Evolutionary conservation across 2,888 invertebrate species (phyloP).

Genomic region (Melitaea athalia): DNA sequence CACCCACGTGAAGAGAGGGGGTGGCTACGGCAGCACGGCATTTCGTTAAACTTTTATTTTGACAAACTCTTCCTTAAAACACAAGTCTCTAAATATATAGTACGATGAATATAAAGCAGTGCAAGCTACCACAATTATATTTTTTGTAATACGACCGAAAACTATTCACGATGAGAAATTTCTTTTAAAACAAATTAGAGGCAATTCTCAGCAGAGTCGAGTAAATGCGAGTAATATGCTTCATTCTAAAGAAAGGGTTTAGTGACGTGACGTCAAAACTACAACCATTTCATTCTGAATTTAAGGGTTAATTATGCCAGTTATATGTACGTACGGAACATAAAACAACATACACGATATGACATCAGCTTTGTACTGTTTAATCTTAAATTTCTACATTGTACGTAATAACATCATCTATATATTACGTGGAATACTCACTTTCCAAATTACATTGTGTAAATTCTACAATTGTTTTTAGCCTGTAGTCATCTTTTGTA

Average conservation of each 20-base stretch:
- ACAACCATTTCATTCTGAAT: slow-evolving; percentile 62
- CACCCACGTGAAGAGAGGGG: too few relatives aligned
- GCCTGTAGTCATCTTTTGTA: too few relatives aligned
- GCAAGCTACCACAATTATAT: neutral
- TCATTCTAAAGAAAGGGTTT: slow-evolving; percentile 79
- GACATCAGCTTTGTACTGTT: neutral
- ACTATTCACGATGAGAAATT: slow-evolving; percentile 10
- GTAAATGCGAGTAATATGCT: slow-evolving; percentile 78
- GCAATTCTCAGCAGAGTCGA: slow-evolving; percentile 63
- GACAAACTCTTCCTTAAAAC: too few relatives aligned
- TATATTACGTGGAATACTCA: too few relatives aligned
- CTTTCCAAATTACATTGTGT: too few relatives aligned
- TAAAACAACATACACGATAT: neutral
- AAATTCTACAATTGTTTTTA: too few relatives aligned
- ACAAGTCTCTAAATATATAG: neutral
- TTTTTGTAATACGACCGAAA: neutral
- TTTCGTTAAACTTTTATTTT: too few relatives aligned
- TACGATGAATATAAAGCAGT: neutral
- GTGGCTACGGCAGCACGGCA: too few relatives aligned
- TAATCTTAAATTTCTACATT: neutral
- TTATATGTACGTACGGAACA: neutral
- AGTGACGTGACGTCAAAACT: slow-evolving; percentile 66
- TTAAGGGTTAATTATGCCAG: slow-evolving; percentile 72
- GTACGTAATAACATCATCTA: neutral
- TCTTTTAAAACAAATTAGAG: slow-evolving; percentile 59